phyloP scores from a whole-genome alignment of 2,113 vertebrate genomes.

The Cacatua alba region DNA sequence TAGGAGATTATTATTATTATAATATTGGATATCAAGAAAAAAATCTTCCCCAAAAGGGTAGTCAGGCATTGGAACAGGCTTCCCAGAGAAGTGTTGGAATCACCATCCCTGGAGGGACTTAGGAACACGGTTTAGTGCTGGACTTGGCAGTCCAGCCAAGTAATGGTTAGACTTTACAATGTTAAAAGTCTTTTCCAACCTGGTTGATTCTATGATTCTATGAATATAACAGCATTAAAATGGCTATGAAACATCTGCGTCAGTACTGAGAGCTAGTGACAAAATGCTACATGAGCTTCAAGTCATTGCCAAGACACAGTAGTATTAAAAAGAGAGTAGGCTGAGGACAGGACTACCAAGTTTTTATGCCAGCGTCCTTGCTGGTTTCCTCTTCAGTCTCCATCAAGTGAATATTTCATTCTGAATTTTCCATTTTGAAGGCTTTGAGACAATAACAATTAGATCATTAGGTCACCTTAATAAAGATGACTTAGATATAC shows the following conservation, averaged over 20 bases:
- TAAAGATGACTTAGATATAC: not conserved
- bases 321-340: not conserved
- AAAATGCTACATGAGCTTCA: not conserved
- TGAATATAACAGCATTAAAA: not conserved
- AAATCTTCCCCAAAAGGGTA: not conserved
- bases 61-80: not conserved
- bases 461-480: not conserved
- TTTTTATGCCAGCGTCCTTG: not conserved
- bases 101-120: not conserved
- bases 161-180: not conserved
- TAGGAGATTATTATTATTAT: not conserved
- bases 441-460: not conserved
- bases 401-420: not conserved
- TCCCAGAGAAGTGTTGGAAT: not conserved
- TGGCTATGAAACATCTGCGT: fast-evolving
- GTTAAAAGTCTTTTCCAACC: not conserved
- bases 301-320: not conserved
- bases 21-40: not conserved
- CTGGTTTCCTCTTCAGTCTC: not conserved
- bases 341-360: not conserved
- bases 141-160: not conserved
- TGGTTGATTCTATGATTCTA: not conserved
- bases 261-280: not conserved
- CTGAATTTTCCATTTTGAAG: not conserved
- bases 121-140: not conserved